Base-by-base conservation (phyloP, 2,888 invertebrate genomes). In the Ophraella communa region DNA sequence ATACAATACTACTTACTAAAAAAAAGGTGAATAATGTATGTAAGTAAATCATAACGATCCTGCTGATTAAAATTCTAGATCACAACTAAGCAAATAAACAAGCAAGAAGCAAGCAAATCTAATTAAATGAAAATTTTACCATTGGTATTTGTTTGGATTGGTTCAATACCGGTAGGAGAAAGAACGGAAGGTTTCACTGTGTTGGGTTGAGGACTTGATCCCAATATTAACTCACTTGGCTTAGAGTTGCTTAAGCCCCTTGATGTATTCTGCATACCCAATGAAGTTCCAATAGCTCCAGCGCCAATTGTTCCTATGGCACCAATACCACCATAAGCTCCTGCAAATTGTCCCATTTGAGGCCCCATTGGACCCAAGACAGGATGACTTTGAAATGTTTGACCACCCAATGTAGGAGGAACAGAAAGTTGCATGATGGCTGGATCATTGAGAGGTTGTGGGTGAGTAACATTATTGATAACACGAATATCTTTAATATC, bases 401-500 rank as follows among this genome's bases (percentile, higher is more conserved):
- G 84, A 5, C 86, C 86, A 20, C 87, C 87, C 78, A 90, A 84
- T 54, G 89, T 87, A 45, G 92, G 91, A 42, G 90, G 91, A 77
- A 92, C 89, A 68, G 92, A 93, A 84, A 92, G 89, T 86, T 92
- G 90, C 85, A 99, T 96, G 83, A 99, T 99, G 67, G 99, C 99
- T 65, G 99, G 99, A 86, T 99, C 99, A 84, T 96, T 96, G 53
- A 78, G 77, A 7, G 78, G 77, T 69, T 95, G 94, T 79, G 94
- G 86, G 57, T 92, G 89, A 71, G 91, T 89, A 58, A 90, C 91
- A 86, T 91, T 92, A 83, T 93, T 95, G 66, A 98, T 92, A 55
- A 99, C 96, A 82, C 96, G 89, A 78, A 99, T 95, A 83, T 99
- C 98, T 85, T 99, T 99, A 79, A 99, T 99, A 83, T 99, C 99